Percentiles rank a stretch among this genome's conserved stretches.
These are phyloP conservation scores for Melieria omissa DNA, from an alignment of 2,888 invertebrate species.

Conservation along the genomic window DNA sequence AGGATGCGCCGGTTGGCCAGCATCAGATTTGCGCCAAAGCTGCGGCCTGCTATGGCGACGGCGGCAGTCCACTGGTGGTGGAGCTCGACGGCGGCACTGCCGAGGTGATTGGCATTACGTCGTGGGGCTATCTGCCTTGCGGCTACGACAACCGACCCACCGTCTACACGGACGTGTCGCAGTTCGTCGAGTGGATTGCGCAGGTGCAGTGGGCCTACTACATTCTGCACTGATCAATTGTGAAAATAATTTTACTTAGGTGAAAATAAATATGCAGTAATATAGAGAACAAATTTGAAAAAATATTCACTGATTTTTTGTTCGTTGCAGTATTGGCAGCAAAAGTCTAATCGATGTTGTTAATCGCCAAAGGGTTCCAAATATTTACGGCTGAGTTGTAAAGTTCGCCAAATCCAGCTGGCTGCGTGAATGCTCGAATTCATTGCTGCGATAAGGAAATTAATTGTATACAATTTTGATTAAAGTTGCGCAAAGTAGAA, in stretches of 20 bases:
- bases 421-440: too few relatives aligned
- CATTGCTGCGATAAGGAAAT: too few relatives aligned
- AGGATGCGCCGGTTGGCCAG: constrained; percentile 50
- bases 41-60: constrained; percentile 56
- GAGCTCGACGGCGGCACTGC: constrained; percentile 50
- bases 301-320: too few relatives aligned
- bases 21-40: constrained; percentile 52
- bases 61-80: constrained; percentile 56
- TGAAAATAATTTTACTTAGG: neutral
- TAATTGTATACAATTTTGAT: too few relatives aligned
- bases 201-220: constrained; percentile 55
- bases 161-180: constrained; percentile 49
- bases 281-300: too few relatives aligned
- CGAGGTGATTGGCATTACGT: constrained; percentile 54
- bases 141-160: constrained; percentile 54
- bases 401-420: too few relatives aligned
- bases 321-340: too few relatives aligned
- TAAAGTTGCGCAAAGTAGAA: too few relatives aligned
- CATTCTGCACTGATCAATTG: constrained; percentile 47
- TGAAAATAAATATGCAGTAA: too few relatives aligned
- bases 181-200: constrained; percentile 54
- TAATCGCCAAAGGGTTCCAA: too few relatives aligned
- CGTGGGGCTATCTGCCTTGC: constrained; percentile 59
- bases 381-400: too few relatives aligned
- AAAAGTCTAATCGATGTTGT: too few relatives aligned